Conservation (phyloP, 2,797 vertebrate species). For the Rhadinocentrus ornatus region DNA sequence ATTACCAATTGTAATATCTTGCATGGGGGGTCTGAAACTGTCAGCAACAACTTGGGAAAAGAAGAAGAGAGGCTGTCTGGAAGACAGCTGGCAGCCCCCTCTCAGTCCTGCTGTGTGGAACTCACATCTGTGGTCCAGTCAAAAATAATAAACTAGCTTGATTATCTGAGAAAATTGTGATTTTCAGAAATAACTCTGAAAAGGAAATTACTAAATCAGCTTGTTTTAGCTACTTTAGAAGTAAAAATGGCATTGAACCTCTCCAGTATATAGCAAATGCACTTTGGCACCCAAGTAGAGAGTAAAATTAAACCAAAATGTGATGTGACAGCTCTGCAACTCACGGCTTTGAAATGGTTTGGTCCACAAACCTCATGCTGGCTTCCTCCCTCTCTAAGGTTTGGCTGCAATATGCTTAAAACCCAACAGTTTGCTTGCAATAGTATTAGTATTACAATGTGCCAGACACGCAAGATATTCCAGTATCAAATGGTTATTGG, state of each 20-base stretch:
- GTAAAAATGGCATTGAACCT: background rate
- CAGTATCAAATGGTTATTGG: background rate
- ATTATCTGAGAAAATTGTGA: background rate
- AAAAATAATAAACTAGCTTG: background rate
- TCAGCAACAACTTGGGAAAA: background rate
- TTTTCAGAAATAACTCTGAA: background rate
- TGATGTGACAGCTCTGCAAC: background rate
- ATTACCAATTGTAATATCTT: background rate
- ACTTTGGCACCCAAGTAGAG: background rate
- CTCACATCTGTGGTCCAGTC: background rate
- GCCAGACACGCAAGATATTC: background rate
- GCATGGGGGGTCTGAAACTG: background rate
- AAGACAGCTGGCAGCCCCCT: background rate
- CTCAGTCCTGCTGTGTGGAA: background rate
- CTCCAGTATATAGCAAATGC: background rate
- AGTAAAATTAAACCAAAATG: background rate
- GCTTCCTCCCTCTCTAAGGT: background rate
- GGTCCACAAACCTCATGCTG: background rate
- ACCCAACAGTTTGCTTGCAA: background rate
- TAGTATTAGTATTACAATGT: background rate
- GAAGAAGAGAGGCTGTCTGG: background rate
- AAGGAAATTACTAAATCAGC: background rate
- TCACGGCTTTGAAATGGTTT: background rate
- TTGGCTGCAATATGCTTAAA: background rate
- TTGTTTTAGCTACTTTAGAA: background rate